These are phyloP conservation scores for Calameuta filiformis DNA, from an alignment of 2,888 invertebrate species.

Conservation along the genomic window DNA sequence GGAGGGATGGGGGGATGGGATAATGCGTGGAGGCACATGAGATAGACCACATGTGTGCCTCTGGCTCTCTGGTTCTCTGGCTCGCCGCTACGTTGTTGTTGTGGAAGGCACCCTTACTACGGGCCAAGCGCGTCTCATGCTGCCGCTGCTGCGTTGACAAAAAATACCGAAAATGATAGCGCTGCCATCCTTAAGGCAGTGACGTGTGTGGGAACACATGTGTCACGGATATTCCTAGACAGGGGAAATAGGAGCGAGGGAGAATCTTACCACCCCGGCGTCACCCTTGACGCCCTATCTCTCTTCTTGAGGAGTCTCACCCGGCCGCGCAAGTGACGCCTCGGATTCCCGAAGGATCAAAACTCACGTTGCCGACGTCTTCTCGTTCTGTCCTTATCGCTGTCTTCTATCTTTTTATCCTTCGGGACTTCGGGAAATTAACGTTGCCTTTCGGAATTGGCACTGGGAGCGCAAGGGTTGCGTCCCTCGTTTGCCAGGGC, in stretches of 20 bases:
- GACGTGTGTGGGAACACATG: constrained; percentile 37
- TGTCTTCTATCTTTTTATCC: no score
- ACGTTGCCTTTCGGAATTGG: no score
- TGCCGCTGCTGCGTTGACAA: constrained; percentile 17
- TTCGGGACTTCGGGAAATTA: no score
- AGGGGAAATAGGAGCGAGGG: not conserved
- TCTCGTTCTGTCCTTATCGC: no score
- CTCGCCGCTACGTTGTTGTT: constrained; percentile 11
- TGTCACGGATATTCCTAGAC: constrained; percentile 25
- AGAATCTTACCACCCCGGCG: not conserved
- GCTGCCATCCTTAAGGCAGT: constrained; percentile 30
- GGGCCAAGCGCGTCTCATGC: constrained; percentile 8
- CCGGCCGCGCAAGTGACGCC: no score
- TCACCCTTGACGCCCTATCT: no score
- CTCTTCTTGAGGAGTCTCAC: no score
- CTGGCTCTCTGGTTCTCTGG: constrained; percentile 11
- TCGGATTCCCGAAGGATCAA: no score
- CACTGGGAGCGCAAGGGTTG: no score
- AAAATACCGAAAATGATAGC: constrained; percentile 35
- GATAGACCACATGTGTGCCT: constrained; percentile 40
- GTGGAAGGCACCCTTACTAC: constrained; percentile 4
- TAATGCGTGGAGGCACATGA: constrained; percentile 22
- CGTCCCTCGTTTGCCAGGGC: no score
- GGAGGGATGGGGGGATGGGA: no score
- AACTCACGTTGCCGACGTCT: no score